Base-by-base conservation (phyloP, 2,888 invertebrate species). In the Platerodrilus igneus region DNA sequence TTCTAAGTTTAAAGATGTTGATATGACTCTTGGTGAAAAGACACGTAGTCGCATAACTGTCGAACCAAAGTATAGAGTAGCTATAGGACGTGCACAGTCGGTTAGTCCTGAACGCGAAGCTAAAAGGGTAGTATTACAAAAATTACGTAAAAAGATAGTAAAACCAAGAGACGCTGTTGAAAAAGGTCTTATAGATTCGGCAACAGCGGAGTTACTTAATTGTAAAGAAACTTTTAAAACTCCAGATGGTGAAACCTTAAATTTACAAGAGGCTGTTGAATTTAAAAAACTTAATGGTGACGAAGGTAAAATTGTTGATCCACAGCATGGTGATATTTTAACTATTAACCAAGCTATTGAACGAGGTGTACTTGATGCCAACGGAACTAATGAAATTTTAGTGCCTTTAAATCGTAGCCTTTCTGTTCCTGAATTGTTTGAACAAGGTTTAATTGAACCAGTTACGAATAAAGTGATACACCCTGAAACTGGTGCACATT, bases 301-400 rank as follows among this genome's bases (percentile, higher is more conserved):
- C 31, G 74, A 74, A 28, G 94, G 94, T 14, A 77, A 79, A 51
- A 84, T 95, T 43, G 70, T 82, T 3, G 94, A 97, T 71, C 86
- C 87, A 2, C 80, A 86, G 58, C 78, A 84, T 43, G 87, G 91
- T 30, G 83, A 90, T 51, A 67, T 81, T 6, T 61, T 95, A 7
- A 84, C 80, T 6, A 83, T 97, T 38, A 79, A 81, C 41, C 83
- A 92, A 68, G 96, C 95, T 1, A 75, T 95, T 17, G 76, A 81
- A 32, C 76, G 86, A 47, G 91, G 92, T 37, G 77, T 93, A 45
- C 67, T 90, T 45, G 89, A 92, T 69, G 76, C 81, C 2, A 78
- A 82, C 48, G 83, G 80, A 39, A 81, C 80, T 30, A 84, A 86
- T 60, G 79, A 85, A 63, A 67, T 90, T 45, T 70, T 91, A 17